Evolutionary conservation across 30 jellyfish, hydroid and myxozoan species (phyloP).

Genomic region (Aurelia coerulea): DNA sequence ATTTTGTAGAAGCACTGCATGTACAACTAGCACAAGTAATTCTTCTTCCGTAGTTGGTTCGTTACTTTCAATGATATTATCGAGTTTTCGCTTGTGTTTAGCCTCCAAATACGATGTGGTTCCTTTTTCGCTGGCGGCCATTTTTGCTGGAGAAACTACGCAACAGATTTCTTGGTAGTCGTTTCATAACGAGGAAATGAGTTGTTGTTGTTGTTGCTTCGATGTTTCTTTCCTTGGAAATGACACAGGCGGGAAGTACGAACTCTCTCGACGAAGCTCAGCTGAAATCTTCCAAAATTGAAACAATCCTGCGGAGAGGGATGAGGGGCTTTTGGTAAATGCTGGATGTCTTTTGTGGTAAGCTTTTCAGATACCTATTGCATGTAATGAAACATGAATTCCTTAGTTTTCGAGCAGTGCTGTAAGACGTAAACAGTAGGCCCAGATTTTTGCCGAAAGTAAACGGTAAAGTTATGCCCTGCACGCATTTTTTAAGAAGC

Average conservation of each 20-base stretch:
- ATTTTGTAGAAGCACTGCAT: constrained; percentile 47
- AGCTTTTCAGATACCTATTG: too few relatives aligned
- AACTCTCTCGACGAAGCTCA: neutral
- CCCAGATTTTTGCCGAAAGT: too few relatives aligned
- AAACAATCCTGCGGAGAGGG: neutral
- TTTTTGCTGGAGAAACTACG: constrained; percentile 9
- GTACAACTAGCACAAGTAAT: constrained; percentile 18
- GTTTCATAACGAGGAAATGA: neutral
- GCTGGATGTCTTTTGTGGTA: too few relatives aligned
- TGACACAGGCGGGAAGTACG: constrained; percentile 4
- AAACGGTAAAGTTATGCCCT: too few relatives aligned
- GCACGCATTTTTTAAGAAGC: too few relatives aligned
- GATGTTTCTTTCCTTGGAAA: neutral
- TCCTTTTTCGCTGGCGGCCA: constrained; percentile 32
- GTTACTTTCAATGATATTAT: constrained; percentile 2
- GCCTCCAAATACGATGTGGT: constrained; percentile 10
- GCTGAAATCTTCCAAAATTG: neutral
- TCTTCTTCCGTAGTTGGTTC: constrained; percentile 55
- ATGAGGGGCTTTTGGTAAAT: neutral
- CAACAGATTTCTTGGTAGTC: constrained; percentile 14
- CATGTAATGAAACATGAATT: too few relatives aligned
- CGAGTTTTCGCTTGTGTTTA: neutral
- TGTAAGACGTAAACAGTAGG: too few relatives aligned
- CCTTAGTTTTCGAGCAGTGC: too few relatives aligned
- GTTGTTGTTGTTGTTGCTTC: constrained; percentile 6